A percentile compares a stretch with the other conserved stretches of the same genome.
Evolutionary conservation across 1,140 invertebrate species (phyloP).

Genomic region (Pararge aegeria): DNA sequence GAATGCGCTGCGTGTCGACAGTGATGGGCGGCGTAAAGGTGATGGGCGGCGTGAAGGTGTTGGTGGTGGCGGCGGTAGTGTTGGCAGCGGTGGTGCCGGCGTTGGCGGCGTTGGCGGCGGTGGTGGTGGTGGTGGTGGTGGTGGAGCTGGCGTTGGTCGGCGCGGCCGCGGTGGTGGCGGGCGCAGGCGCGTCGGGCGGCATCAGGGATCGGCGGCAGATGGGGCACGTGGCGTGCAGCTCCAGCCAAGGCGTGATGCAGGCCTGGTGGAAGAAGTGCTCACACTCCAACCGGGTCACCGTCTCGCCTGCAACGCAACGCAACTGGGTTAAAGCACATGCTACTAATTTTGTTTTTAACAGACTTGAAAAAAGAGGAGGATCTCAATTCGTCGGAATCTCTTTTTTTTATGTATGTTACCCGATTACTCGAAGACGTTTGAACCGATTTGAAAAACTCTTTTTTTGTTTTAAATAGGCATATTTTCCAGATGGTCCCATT

Average conservation of each 20-base stretch:
- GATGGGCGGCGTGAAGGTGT: constrained; percentile 1
- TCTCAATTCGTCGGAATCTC: too few relatives aligned
- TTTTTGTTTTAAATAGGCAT: too few relatives aligned
- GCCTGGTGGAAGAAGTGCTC: constrained; percentile 94
- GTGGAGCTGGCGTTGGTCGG: neutral
- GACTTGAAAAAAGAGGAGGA: too few relatives aligned
- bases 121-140: constrained; percentile 2
- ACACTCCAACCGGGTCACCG: constrained; percentile 93
- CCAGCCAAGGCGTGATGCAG: constrained; percentile 97
- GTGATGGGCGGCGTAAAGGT: too few relatives aligned
- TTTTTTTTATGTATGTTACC: too few relatives aligned
- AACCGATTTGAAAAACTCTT: too few relatives aligned
- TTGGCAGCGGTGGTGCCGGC: constrained; percentile 13
- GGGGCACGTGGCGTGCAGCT: constrained; percentile 97
- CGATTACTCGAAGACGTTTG: too few relatives aligned
- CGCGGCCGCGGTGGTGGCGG: constrained; percentile 10
- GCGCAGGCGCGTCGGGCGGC: constrained; percentile 13
- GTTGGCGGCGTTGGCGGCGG: constrained; percentile 6
- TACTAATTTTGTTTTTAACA: too few relatives aligned
- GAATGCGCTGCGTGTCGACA: constrained; percentile 13
- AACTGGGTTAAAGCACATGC: too few relatives aligned
- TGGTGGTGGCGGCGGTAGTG: neutral
- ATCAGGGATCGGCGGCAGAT: constrained; percentile 92
- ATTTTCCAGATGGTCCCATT: too few relatives aligned
- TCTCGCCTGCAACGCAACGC: constrained; percentile 84